phyloP scores from a whole-genome alignment of 2,888 invertebrate species.

The Dioctria rufipes region DNA sequence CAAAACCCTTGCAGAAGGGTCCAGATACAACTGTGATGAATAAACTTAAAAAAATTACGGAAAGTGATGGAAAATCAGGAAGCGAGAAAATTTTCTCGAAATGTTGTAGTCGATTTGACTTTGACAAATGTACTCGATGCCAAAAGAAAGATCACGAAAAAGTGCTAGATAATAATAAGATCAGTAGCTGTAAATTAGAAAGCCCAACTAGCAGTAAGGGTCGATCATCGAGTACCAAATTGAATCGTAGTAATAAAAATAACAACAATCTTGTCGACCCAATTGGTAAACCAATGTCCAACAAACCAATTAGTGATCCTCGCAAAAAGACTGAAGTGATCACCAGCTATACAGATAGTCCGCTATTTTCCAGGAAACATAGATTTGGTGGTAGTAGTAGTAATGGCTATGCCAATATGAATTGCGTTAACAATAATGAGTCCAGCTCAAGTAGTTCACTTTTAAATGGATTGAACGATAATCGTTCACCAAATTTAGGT shows the following conservation, averaged over 20 bases:
- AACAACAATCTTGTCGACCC: conserved; percentile 51
- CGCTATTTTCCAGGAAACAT: conserved; percentile 71
- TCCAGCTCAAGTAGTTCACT: conserved; percentile 55
- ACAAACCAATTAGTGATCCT: conserved; percentile 50
- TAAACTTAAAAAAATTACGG: conserved; percentile 68
- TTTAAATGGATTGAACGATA: conserved; percentile 51
- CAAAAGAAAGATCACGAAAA: conserved; percentile 56
- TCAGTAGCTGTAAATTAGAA: neutral
- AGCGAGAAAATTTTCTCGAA: conserved; percentile 65
- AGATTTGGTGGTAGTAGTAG: conserved; percentile 63
- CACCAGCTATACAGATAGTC: conserved; percentile 71
- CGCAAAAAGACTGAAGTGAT: conserved; percentile 70
- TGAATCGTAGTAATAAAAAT: conserved; percentile 52
- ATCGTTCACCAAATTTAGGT: conserved; percentile 67
- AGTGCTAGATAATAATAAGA: conserved; percentile 38
- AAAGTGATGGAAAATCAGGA: conserved; percentile 64
- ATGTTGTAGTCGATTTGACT: conserved; percentile 65
- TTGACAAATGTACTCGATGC: conserved; percentile 66
- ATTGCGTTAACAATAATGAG: conserved; percentile 51
- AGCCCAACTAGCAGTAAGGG: conserved; percentile 32
- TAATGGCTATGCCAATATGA: conserved; percentile 50
- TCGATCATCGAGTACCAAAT: conserved; percentile 14
- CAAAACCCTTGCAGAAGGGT: conserved; percentile 61
- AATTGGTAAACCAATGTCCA: conserved; percentile 36
- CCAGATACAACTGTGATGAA: conserved; percentile 64